Base-by-base conservation (phyloP, 2,113 vertebrate species). In the Menura novaehollandiae region DNA sequence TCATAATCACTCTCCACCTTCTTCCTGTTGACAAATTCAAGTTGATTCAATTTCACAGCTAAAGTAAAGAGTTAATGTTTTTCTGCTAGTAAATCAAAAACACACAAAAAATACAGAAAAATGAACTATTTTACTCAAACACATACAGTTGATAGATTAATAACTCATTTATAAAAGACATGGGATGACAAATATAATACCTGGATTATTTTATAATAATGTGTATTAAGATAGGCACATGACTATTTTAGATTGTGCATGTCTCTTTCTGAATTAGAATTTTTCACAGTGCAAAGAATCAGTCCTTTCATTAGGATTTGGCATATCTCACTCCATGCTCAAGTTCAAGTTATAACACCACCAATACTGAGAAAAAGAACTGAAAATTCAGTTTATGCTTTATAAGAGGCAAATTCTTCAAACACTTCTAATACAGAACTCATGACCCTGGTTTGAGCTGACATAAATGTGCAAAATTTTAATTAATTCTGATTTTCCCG, bases 1-100 rank as follows among this genome's bases (percentile, higher is more conserved):
- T 98, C 98, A 59, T 99, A 99, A 97, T 99, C 99, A 20, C 94
- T 97, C 30, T 99, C 98, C 69, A 99, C 98, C 96, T 99, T 99
- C 96, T 97, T 98, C 99, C 99, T 99, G 97, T 93, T 94, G 83
- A 90, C 44, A 95, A 94, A 97, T 92, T 87, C 78, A 96, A 85
- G 39, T 2, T n/a, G 43, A 69, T 75, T 89, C 55, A 86, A 43
- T 94, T 58, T 88, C 32, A 51, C 22, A 74, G 55, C 55, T 74
- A 15, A 55, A 69, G 43, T 26, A 88, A 85, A 89, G 59, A 90
- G 63, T 88, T 83, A 79, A 59, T 32, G 8, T 21, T 86, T 84
- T 86, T 58, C 77, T 68, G 46, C 58, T 75, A 72, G 23, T 21
- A 86, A 64, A 33, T 95, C 46, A 90, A 73, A 43, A 53, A 6